Base-by-base conservation (phyloP, 2,113 vertebrate genomes). In the Gila orcuttii region DNA sequence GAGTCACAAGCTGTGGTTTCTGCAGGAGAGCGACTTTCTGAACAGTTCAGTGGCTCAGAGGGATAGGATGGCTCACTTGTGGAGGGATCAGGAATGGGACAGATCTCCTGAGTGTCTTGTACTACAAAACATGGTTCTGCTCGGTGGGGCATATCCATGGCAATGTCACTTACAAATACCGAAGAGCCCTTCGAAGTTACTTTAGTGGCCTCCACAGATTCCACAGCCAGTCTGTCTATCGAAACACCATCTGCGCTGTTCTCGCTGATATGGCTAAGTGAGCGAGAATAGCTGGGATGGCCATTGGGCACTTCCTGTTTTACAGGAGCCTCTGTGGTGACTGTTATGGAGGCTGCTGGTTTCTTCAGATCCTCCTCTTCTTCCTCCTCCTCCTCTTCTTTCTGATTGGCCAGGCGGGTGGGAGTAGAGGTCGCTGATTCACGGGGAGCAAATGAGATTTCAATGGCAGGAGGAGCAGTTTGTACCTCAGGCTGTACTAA, bases 211-310 rank as follows among this genome's bases (percentile, higher is more conserved):
- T 93, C 92, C 15, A 42, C 85, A 2, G 82, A 86, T 25, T 92
- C 89, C 3, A 83, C 47, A 0, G 66, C 55, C 2, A 78, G 79
- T 75, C 89, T 87, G 62, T 94, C 92, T 19, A 87, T 90, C 88
- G 94, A 71, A 0, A 91, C 83, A 19, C 93, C 95, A 0, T 99
- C 98, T 66, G 95, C 92, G 0, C 97, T 98, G 90, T 92, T 93
- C 87, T 99, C 98, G 0, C 98, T 99, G 87, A 99, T 99, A 89
- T 98, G 97, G 91, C 98, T 99, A 77, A 99, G 95, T 86, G 97
- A 97, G 86, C 97, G 94, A 1, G 93, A 96, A 87, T 96, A 97
- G 84, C 92, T 90, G 42, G 94, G 84, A 0, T 96, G 95, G 78
- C 95, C 96, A 0, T 95, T 96, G 79, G 91, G 94, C 86, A 95